Evolutionary conservation across 37 sponge, comb jelly and placozoan species (phyloP), one percentile per base, ranked within the genome.

Genomic region (Halichondria panicea): DNA sequence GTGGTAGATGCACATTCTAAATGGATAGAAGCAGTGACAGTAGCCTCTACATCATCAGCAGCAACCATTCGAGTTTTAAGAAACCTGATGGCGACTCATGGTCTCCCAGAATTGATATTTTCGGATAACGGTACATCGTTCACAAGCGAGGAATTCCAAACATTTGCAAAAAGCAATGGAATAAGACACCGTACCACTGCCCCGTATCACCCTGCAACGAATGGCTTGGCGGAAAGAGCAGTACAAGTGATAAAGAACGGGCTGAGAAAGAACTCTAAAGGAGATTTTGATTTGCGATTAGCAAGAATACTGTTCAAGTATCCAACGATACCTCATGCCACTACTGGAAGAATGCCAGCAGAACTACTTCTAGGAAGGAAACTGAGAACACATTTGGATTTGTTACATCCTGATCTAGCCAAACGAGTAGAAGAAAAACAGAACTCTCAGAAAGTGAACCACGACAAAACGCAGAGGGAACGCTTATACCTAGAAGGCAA

Each of bases 91-190:
- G 54, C 86, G 4, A 48, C 53, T n/a, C 61, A 39, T 68, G 86
- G 86, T 28, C n/a, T 85, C 21, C 86, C 86, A 37, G 71, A 71
- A 34, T 13, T 44, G 50, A 15, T 57, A 19, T 63, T 75, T 15
- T 43, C 76, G 1, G 76, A 75, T 46, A 75, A 75, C 9, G 76
- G 63, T 13, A 45, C 63, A 43, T 27, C 24, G 6, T 75, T 75
- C 36, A 63, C 63, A 7, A 63, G 63, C 33, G 30, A 42, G 36
- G 76, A 75, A 24, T 75, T 63, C n/a, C 32, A 21, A 63, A 22
- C 34, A 13, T 75, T 75, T 59, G 28, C 63, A 31, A 28, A 25
- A 28, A 19, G 4, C 31, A 75, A 75, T 63, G 76, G 76, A 25
- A 27, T 75, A 12, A 40, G 34, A 43, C 76, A 75, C 19, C 28